A percentile compares a stretch with the other conserved stretches of the same genome.
Evolutionary conservation across 2,888 invertebrate species (phyloP).

Genomic region (Nycteola revayana): DNA sequence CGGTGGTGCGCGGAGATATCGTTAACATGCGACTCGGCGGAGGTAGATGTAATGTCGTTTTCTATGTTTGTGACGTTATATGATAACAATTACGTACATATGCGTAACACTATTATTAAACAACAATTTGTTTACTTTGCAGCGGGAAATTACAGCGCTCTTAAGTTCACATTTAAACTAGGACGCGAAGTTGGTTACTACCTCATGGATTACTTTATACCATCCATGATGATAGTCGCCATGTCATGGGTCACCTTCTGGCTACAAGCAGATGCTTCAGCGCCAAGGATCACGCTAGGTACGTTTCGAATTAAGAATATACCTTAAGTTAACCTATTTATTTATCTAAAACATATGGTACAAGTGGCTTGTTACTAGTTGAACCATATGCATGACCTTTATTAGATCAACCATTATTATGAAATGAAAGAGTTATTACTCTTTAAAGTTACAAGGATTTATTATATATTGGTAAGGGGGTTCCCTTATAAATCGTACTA

Average conservation of each 20-base stretch:
- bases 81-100: background rate
- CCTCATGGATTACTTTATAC: constrained; percentile 93
- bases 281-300: constrained; percentile 91
- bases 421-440: too few relatives aligned
- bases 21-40: constrained; percentile 87
- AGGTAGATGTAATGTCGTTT: constrained; percentile 80
- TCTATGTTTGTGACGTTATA: constrained; percentile 39
- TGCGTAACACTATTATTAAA: constrained; percentile 5
- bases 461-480: too few relatives aligned
- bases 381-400: too few relatives aligned
- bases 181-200: constrained; percentile 93
- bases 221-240: constrained; percentile 92
- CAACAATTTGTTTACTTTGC: constrained; percentile 41
- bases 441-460: too few relatives aligned
- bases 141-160: constrained; percentile 92
- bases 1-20: constrained; percentile 86
- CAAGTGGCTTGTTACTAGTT: too few relatives aligned
- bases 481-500: too few relatives aligned
- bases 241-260: constrained; percentile 96
- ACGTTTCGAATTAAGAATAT: too few relatives aligned
- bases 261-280: constrained; percentile 92
- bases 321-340: too few relatives aligned
- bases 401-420: too few relatives aligned
- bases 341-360: too few relatives aligned
- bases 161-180: constrained; percentile 89